Base-by-base conservation (phyloP, 1,140 invertebrate genomes). In the Medauroidea extradentata region DNA sequence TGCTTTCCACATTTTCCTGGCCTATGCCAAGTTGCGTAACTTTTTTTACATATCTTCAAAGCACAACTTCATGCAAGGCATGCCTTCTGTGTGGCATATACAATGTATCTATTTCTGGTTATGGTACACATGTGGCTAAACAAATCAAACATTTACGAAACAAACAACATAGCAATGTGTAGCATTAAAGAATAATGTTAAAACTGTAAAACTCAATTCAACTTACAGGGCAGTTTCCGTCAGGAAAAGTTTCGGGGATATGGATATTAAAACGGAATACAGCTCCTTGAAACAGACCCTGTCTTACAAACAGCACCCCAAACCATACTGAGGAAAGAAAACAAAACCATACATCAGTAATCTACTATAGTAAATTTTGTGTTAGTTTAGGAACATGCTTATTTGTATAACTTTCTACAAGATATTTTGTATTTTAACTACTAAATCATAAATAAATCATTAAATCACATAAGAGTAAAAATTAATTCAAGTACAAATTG, bases 271-370 rank as follows among this genome's bases (percentile, higher is more conserved):
- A 97, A 66, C 93, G 84, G 71, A 96, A 95, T 16, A 96, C 81
- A 59, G 89, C 93, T 59, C 90, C 90, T 78, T 88, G 84, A 76
- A 96, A 98, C 53, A 86, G 77, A 19, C 93, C 93, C 73, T 88
- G 84, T 65, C 91, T 82, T 56, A 96, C 83, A 79, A 96, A 97
- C 67, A 96, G 83, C 14, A 96, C 88, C 61, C 94, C 94, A 81
- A 90, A 94, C 94, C 94, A 97, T 63, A 90, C 92, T 95, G 71
- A 60, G 82, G 83, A 60, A 63, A 66, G 64, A 68, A n/a, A 73
- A 69, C 61, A 59, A 54, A 53, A 57, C 63, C 42, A 57, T 57
- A 61, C n/a, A 5, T 42, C 25, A n/a, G 56, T 63, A 52, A 39
- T 16, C n/a, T n/a, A n/a, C n/a, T n/a, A n/a, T n/a, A n/a, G n/a